These are phyloP conservation scores for Acrobasis repandana DNA, from an alignment of 2,888 invertebrate species.

Conservation along the genomic window DNA sequence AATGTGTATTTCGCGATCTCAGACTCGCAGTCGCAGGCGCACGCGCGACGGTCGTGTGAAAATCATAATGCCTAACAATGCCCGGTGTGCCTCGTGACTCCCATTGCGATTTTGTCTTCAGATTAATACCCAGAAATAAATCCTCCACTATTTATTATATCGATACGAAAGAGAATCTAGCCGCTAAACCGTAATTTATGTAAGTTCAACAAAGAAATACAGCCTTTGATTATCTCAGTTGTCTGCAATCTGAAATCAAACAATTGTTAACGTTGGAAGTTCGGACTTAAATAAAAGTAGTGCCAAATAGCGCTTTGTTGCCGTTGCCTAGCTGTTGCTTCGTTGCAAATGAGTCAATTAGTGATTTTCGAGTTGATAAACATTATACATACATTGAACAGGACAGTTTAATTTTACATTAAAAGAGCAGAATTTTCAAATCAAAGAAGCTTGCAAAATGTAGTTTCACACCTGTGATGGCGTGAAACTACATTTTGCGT, in stretches of 20 bases:
- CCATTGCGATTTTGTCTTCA: slow-evolving; percentile 64
- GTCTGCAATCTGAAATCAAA: slow-evolving; percentile 30
- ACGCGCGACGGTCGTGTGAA: slow-evolving; percentile 68
- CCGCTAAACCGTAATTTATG: slow-evolving; percentile 39
- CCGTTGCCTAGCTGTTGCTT: not conserved
- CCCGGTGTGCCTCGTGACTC: slow-evolving; percentile 73
- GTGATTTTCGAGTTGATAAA: slow-evolving; percentile 42
- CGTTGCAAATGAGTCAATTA: slow-evolving; percentile 44
- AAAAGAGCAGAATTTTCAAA: no score
- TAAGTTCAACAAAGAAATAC: slow-evolving; percentile 35
- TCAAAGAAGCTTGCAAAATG: no score
- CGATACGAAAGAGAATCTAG: slow-evolving; percentile 53
- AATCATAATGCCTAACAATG: slow-evolving; percentile 60
- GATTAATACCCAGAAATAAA: slow-evolving; percentile 77
- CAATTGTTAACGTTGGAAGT: slow-evolving; percentile 14
- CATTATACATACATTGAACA: slow-evolving; percentile 39
- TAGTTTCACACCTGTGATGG: no score
- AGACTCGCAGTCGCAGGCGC: slow-evolving; percentile 45
- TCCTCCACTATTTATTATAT: slow-evolving; percentile 73
- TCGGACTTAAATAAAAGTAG: slow-evolving; percentile 8
- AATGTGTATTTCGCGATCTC: slow-evolving; percentile 62
- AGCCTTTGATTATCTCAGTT: slow-evolving; percentile 32
- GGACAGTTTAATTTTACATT: no score
- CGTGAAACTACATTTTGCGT: no score
- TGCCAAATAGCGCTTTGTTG: slow-evolving; percentile 15